Evolutionary conservation across 2,888 invertebrate species (phyloP).

Genomic region (Zhuqinia jingwanae): DNA sequence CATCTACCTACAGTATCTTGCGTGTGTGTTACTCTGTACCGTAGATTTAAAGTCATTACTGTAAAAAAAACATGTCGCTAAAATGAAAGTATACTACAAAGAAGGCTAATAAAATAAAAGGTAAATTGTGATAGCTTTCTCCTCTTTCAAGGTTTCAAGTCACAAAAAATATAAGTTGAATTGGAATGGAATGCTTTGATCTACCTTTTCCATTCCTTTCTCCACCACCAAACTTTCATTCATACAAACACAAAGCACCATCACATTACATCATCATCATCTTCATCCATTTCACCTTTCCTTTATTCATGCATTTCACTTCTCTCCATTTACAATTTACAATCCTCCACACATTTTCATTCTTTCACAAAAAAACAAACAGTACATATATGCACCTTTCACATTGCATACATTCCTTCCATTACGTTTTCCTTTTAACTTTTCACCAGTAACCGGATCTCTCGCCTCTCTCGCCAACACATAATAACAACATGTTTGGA

Average conservation of each 20-base stretch:
- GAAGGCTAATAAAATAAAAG: slow-evolving; percentile 5
- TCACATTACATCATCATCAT: slow-evolving; percentile 10
- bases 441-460: neutral
- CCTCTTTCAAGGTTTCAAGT: neutral
- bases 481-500: too few relatives aligned
- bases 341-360: neutral
- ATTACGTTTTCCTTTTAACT: neutral
- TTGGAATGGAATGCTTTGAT: neutral
- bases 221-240: too few relatives aligned
- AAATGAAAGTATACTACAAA: too few relatives aligned
- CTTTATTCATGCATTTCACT: neutral
- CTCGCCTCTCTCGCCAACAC: too few relatives aligned
- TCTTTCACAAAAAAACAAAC: slow-evolving; percentile 20
- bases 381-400: neutral
- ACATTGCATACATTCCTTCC: neutral
- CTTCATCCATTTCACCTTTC: neutral
- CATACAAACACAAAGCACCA: too few relatives aligned
- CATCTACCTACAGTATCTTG: too few relatives aligned
- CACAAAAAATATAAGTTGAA: neutral
- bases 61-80: neutral
- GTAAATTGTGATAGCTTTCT: too few relatives aligned
- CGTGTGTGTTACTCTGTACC: too few relatives aligned
- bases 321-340: neutral
- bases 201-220: slow-evolving; percentile 12
- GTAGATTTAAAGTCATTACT: too few relatives aligned